Base-by-base conservation (phyloP, 2,888 invertebrate genomes). In the Netelia virgata region DNA sequence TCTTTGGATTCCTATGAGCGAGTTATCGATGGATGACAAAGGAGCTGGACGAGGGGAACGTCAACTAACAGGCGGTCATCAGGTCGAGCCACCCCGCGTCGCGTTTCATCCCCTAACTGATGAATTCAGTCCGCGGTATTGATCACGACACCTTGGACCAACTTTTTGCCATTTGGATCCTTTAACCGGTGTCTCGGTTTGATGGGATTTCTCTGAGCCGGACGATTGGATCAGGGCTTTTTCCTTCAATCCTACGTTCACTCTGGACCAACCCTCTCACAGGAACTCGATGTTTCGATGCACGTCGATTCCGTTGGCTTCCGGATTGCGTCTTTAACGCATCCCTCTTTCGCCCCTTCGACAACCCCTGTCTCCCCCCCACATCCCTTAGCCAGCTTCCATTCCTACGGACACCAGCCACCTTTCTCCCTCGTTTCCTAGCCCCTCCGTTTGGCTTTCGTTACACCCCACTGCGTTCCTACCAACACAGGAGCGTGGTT, bases 371-470 rank as follows among this genome's bases (percentile, higher is more conserved):
- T 43, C n/a, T 23, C 23, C n/a, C 73, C 41, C n/a, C 68, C 74
- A 28, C 50, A 57, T 43, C 55, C 61, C 68, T 36, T 23, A 36
- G 36, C 20, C 41, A 69, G 63, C 53, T 11, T 16, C 43, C 82
- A 78, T 41, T 1, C 23, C 82, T 68, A 47, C 76, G 72, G 55
- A 66, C 70, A 73, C 63, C 73, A 14, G 47, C 47, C 14, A 14
- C 18, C 9, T n/a, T 6, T 18, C 80, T 76, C 66, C 80, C n/a
- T 68, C 72, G 72, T 61, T 28, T 61, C 80, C 68, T 61, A 36
- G 9, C 64, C 64, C 53, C 66, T 43, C 11, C 5, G 63, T 3
- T 72, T 18, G n/a, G 18, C 69, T 53, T 59, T 59, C 43, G 64
- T 63, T 43, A 50, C 50, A 14, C 55, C 47, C 11, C 68, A 68